Base-by-base conservation (phyloP, 2,113 vertebrate species). In the Conger conger region DNA sequence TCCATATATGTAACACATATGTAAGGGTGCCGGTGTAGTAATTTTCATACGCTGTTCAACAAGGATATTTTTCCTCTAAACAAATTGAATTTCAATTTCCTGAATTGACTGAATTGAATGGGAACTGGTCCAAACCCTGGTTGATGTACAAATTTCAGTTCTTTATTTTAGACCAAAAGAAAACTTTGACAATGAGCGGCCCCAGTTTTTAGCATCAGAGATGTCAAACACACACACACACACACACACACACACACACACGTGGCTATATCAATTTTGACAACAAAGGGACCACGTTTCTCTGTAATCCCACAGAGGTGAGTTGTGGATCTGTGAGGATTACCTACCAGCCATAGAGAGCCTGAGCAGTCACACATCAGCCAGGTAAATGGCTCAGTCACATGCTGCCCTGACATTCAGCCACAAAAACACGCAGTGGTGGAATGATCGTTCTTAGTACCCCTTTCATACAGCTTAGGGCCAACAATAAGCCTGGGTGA, bases 391-490 rank as follows among this genome's bases (percentile, higher is more conserved):
- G 37, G 77, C 35, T 54, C 50, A 37, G 50, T 60, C 23, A 53
- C 50, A 23, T 38, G 20, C 45, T 37, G 42, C 78, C 79, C 82
- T 92, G 91, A 91, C 91, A 86, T 90, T 80, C 78, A 54, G 83
- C 33, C 38, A 53, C 9, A 20, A 38, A 53, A 30, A 76, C 76
- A 79, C 79, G 50, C 76, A 79, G 13, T 23, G 50, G 1, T 30
- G 23, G 13, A 45, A 13, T 27, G 2, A 76, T n/a, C 18, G n/a
- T 35, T 13, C 82, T 35, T 9, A 18, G 40, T 33, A 36, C 13
- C 8, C 50, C 45, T 78, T 35, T 78, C n/a, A 33, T 13, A 38
- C 38, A 45, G 38, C 2, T 11, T 7, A 27, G 37, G 78, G 40
- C 38, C 2, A 73, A 82, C 33, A 17, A 30, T 78, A 76, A 54